These are phyloP conservation scores for Leptopilina myrica DNA, from an alignment of 2,888 invertebrate genomes.

Conservation along the genomic window DNA sequence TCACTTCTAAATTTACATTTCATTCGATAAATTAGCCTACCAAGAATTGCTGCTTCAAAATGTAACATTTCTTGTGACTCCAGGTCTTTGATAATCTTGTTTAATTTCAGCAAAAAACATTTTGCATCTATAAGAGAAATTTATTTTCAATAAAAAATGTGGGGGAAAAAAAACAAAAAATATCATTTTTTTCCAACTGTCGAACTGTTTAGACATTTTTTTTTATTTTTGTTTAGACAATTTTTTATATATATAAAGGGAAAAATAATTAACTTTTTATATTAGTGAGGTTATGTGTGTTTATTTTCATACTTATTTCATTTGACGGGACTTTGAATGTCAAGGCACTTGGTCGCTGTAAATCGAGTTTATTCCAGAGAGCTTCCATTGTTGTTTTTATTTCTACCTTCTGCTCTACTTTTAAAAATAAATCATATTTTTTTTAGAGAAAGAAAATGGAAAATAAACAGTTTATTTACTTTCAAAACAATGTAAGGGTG, in stretches of 20 bases:
- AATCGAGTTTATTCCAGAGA: slow-evolving; percentile 66
- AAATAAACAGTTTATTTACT: too few species aligned
- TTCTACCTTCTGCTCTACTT: background rate
- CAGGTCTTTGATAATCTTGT: slow-evolving; percentile 61
- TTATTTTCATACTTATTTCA: slow-evolving; percentile 62
- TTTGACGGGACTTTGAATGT: slow-evolving; percentile 59
- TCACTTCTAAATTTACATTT: slow-evolving; percentile 80
- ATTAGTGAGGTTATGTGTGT: slow-evolving; percentile 19
- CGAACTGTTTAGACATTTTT: too few species aligned
- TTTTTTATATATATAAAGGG: too few species aligned
- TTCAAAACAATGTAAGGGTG: too few species aligned
- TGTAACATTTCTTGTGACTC: slow-evolving; percentile 77
- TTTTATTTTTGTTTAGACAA: too few species aligned
- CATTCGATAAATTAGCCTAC: slow-evolving; percentile 80
- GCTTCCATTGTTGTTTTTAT: slow-evolving; percentile 59
- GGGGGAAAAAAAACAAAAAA: too few species aligned
- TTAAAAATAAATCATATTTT: too few species aligned
- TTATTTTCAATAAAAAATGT: background rate
- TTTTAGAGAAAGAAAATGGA: too few species aligned
- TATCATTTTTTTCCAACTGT: too few species aligned
- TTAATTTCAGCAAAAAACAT: slow-evolving; percentile 55
- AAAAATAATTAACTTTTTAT: background rate
- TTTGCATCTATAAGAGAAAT: slow-evolving; percentile 57
- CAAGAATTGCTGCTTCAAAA: slow-evolving; percentile 79
- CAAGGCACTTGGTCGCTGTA: slow-evolving; percentile 66